Evolutionary conservation across 2,888 invertebrate species (phyloP), one percentile per base, ranked within the genome.

Genomic region (Buathra laborator): DNA sequence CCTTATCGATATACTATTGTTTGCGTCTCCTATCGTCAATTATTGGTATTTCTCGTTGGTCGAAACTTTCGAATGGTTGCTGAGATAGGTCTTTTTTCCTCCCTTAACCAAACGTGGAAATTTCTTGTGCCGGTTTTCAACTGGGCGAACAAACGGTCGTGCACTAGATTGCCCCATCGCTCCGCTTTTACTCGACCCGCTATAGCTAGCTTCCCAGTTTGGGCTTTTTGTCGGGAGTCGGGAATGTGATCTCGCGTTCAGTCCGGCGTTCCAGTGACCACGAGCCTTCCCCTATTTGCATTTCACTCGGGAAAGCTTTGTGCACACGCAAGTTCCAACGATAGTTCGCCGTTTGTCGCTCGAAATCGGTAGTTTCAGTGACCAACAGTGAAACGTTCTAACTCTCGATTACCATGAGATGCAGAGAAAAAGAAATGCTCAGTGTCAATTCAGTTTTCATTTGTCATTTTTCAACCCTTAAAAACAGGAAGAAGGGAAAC

Each of bases 261-360:
- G 66, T 66, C 66, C 51, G 6, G 51, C 53, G 37, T 66, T 32
- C 66, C 51, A 53, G 51, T 66, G 76, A 76, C 76, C 76, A 66
- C 53, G 14, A 24, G 48, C 66, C 19, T 71, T 70, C 29, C 62
- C 48, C 29, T 75, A 75, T 85, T 85, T 82, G 75, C 79, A 81
- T 84, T 75, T 72, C 19, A 67, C 80, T 84, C 76, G 32, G 12
- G 62, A n/a, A 29, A 74, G 70, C 83, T 68, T 83, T 77, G 74
- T 76, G 37, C 53, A 46, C 51, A 59, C 70, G 46, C 46, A 24
- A 66, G 16, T 66, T 66, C 37, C 46, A 32, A 74, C 32, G 32
- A 29, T 14, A 32, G 46, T 24, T 72, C 43, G 14, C 19, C 29
- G n/a, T 32, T 74, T 44, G 74, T 16, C 44, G 46, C 19, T 62